phyloP scores from a whole-genome alignment of 2,888 invertebrate species.

The Thera obeliscata region DNA sequence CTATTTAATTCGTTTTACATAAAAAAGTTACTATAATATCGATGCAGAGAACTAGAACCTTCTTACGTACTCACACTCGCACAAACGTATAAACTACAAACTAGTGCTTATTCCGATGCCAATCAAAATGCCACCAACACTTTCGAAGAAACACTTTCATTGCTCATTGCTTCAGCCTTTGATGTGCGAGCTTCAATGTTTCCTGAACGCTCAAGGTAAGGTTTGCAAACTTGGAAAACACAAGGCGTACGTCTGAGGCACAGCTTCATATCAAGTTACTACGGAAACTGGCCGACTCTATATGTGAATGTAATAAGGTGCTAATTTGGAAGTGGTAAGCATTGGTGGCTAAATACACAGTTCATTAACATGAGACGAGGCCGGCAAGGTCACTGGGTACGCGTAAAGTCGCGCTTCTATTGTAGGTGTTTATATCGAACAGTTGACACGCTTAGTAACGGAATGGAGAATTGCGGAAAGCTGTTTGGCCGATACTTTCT shows the following conservation, averaged over 20 bases:
- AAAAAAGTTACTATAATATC: not conserved
- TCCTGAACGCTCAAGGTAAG: constrained; percentile 25
- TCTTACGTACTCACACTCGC: not conserved
- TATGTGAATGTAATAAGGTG: constrained; percentile 54
- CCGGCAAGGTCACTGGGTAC: constrained; percentile 58
- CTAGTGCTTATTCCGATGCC: constrained; percentile 16
- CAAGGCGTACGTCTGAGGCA: constrained; percentile 15
- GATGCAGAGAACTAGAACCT: not conserved
- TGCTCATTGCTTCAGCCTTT: constrained; percentile 26
- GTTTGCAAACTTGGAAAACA: constrained; percentile 19
- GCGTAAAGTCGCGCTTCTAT: constrained; percentile 22
- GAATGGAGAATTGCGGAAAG: constrained; percentile 3
- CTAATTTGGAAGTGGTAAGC: constrained; percentile 58
- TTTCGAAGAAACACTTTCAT: constrained; percentile 26
- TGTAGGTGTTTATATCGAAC: constrained; percentile 5
- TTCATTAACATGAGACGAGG: constrained; percentile 59
- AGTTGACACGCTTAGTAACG: constrained; percentile 7
- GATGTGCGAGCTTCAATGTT: constrained; percentile 31
- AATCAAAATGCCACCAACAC: constrained; percentile 28
- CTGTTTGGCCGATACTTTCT: constrained; percentile 5
- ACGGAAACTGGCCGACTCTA: constrained; percentile 18
- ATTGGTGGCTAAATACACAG: constrained; percentile 45
- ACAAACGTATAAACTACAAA: constrained; percentile 1
- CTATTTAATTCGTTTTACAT: not conserved
- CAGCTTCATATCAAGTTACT: constrained; percentile 12